These are phyloP conservation scores for Drosophila simulans DNA, from an alignment of 1,140 invertebrate species.

Conservation along the genomic window DNA sequence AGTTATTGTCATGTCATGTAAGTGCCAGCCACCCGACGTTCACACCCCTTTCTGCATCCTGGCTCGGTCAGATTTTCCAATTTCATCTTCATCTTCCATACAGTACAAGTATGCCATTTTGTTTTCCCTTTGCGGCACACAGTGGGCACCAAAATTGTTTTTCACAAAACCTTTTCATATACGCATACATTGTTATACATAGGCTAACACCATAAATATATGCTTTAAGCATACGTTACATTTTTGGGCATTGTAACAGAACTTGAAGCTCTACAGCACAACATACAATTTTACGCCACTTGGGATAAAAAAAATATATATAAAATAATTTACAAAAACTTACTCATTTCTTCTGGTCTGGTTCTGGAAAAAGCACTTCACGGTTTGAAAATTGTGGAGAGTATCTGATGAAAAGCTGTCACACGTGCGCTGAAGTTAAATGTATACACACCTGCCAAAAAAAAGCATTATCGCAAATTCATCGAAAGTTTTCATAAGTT, in stretches of 20 bases:
- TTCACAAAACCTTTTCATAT: neutral
- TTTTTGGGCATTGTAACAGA: too few relatives aligned
- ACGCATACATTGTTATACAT: neutral
- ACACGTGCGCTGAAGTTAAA: slow-evolving; percentile 13
- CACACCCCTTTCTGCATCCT: neutral
- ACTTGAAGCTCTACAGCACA: too few relatives aligned
- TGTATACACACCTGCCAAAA: slow-evolving; percentile 23
- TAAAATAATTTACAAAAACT: neutral
- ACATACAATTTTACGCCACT: too few relatives aligned
- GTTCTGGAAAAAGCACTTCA: neutral
- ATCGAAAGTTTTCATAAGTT: slow-evolving; percentile 40
- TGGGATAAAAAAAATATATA: too few relatives aligned
- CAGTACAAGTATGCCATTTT: slow-evolving; percentile 22
- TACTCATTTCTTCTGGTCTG: neutral
- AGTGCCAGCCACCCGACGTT: slow-evolving; percentile 33
- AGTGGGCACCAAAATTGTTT: neutral
- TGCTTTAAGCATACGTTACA: too few relatives aligned
- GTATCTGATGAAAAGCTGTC: slow-evolving; percentile 5
- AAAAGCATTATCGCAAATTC: slow-evolving; percentile 47
- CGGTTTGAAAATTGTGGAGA: too few relatives aligned
- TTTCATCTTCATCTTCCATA: slow-evolving; percentile 47
- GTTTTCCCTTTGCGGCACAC: slow-evolving; percentile 9
- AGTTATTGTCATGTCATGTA: slow-evolving; percentile 81
- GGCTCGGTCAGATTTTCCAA: slow-evolving; percentile 46
- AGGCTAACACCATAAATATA: neutral